Base-by-base conservation (phyloP, 2,888 invertebrate genomes). In the Salticus scenicus region DNA sequence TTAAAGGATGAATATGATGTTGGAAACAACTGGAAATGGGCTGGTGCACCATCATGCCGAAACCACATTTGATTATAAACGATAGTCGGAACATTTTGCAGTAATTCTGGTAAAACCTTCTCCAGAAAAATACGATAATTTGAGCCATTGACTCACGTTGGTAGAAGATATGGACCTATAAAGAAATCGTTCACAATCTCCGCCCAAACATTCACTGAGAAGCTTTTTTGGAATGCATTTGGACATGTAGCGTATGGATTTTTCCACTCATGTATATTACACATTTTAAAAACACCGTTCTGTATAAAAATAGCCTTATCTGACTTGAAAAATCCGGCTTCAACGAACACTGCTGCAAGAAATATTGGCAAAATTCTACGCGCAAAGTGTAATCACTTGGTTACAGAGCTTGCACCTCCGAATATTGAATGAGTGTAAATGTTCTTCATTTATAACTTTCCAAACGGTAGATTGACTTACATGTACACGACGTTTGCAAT, bases 241-340 rank as follows among this genome's bases (percentile, higher is more conserved):
- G 51, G 51, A 5, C 72, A n/a, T 24, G 57, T 51, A 31, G 20
- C 57, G 5, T 31, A n/a, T 37, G 74, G 41, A 17, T 74, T 74
- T 30, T 7, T 10, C 47, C 71, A 74, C 20, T 63, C 27, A 73
- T 33, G 63, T 8, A 2, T 28, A 73, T 57, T 57, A 33, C 47
- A 1, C 33, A 63, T 17, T 63, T 73, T 73, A 24, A 73, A 63
- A 4, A 24, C 63, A 42, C 75, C 75, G 27, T 66, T 66, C 4
- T 30, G 66, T 41, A 66, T 66, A 66, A 75, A 66, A 10, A 20
- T 31, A 30, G n/a, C 47, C 66, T 67, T 51, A 76, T 76, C 47
- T 20, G 67, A 69, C 20, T 8, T 67, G 51, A 31, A 31, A 76
- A 76, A 37, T 76, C 24, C 33, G 47, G 47, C 24, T 67, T 31